Evolutionary conservation across 2,113 vertebrate species (phyloP), one percentile per base, ranked within the genome.

Genomic region (Rhinichthys klamathensis): DNA sequence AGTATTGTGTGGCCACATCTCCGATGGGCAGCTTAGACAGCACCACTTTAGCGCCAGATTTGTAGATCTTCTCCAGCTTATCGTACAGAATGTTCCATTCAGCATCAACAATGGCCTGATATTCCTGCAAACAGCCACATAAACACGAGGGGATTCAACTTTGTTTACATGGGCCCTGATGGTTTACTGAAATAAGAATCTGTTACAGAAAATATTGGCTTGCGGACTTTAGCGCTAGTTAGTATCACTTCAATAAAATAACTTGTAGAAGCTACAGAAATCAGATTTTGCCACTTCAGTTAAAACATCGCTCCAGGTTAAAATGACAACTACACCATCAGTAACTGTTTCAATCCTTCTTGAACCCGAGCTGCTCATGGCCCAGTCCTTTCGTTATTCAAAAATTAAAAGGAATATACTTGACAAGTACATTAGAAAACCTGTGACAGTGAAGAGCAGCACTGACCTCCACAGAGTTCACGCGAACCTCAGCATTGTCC

Each of bases 81-180:
- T 99, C 97, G 0, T 99, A 99, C 7, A 99, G 92, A 92, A 99
- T 99, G 93, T 96, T 97, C 98, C 98, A 99, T 87, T 99, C 98
- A 0, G 98, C 98, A 3, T 99, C 98, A 77, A 99, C 98, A 0
- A 99, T 99, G 65, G 98, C 97, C 91, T 99, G 98, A 87, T 99
- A 99, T 38, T 99, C 98, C 98, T 99, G 83, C 16, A 90, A 25
- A 84, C n/a, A 78, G 16, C 23, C 70, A 25, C 1, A 81, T 2
- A 25, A 27, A 69, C 2, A 54, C 56, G 63, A 27, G 2, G 32
- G 4, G 8, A 77, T 35, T 27, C 49, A 58, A n/a, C 49, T 5
- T 11, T 6, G 61, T 30, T 38, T 65, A 16, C 12, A 74, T 15
- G 1, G 18, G 70, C 27, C 13, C 41, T 10, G 35, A 65, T 4